Evolutionary conservation across 2,797 vertebrate genomes (phyloP).

Genomic region (Dendrocincla tyrannina): DNA sequence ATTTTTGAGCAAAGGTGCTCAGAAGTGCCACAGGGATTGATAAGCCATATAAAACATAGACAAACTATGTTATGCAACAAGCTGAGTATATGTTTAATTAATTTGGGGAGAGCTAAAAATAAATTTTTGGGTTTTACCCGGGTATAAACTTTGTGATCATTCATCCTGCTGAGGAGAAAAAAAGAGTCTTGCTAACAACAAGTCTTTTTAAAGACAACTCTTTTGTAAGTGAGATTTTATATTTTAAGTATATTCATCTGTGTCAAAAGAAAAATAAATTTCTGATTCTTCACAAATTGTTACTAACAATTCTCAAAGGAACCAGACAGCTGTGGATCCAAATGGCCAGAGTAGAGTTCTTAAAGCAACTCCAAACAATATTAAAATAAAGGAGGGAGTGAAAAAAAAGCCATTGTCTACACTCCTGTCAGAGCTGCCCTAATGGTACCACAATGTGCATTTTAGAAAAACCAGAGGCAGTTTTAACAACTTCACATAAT

Average conservation of each 20-base stretch:
- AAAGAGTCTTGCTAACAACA: slow-evolving; percentile 1
- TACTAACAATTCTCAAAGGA: slow-evolving; percentile 35
- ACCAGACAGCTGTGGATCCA: not conserved
- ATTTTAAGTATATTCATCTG: not conserved
- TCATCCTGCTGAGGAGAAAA: not conserved
- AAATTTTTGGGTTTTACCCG: not conserved
- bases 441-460: not conserved
- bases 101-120: not conserved
- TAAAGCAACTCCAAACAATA: slow-evolving; percentile 35
- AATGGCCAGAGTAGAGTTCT: slow-evolving; percentile 1
- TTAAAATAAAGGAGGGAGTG: not conserved
- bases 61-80: not conserved
- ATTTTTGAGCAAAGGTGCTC: not conserved
- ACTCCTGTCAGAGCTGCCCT: not conserved
- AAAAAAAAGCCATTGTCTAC: not conserved
- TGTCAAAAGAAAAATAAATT: slow-evolving; percentile 39
- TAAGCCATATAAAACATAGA: slow-evolving; percentile 3
- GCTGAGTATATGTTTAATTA: not conserved
- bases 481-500: slow-evolving; percentile 72
- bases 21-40: not conserved
- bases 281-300: slow-evolving; percentile 59
- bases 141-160: not conserved
- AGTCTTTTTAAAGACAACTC: slow-evolving; percentile 49
- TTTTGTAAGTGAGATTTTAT: slow-evolving; percentile 27
- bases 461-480: slow-evolving; percentile 35